Evolutionary conservation across 2,888 invertebrate species (phyloP).

Genomic region (Tricholauxania praeusta): DNA sequence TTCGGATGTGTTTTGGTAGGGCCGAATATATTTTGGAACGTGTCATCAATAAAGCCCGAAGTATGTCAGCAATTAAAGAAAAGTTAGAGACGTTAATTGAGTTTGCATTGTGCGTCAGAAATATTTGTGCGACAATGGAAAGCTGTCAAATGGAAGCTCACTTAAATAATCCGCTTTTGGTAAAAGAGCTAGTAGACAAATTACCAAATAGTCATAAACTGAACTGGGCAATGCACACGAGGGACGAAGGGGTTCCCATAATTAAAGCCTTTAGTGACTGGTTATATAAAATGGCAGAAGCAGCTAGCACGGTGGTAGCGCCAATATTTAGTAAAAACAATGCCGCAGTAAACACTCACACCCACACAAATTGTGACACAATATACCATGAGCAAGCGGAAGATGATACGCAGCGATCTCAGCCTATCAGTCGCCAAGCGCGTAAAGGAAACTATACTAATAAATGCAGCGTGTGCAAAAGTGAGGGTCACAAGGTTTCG

Average conservation of each 20-base stretch:
- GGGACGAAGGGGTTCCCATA: neutral
- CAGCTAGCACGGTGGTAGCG: too few species aligned
- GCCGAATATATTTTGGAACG: constrained; percentile 35
- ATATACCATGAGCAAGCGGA: too few species aligned
- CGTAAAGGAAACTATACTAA: too few species aligned
- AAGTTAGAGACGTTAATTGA: constrained; percentile 39
- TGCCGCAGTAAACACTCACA: too few species aligned
- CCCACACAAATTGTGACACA: too few species aligned
- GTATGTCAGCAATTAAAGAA: constrained; percentile 29
- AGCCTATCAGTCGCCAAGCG: too few species aligned
- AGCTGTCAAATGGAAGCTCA: constrained; percentile 18
- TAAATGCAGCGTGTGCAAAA: too few species aligned
- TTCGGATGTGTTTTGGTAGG: constrained; percentile 35
- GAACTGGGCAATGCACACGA: constrained; percentile 38
- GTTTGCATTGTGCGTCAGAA: constrained; percentile 16
- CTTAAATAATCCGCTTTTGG: constrained; percentile 21
- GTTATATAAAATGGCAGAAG: too few species aligned
- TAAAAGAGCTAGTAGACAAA: constrained; percentile 4
- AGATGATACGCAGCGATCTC: too few species aligned
- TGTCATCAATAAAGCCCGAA: constrained; percentile 35
- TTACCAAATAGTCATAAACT: constrained; percentile 28
- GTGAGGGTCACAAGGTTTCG: neutral
- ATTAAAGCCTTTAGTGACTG: constrained; percentile 1
- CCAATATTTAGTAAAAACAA: too few species aligned
- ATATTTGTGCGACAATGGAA: constrained; percentile 30